These are phyloP conservation scores for Bombyx mandarina DNA, from an alignment of 1,140 invertebrate species.

Conservation along the genomic window DNA sequence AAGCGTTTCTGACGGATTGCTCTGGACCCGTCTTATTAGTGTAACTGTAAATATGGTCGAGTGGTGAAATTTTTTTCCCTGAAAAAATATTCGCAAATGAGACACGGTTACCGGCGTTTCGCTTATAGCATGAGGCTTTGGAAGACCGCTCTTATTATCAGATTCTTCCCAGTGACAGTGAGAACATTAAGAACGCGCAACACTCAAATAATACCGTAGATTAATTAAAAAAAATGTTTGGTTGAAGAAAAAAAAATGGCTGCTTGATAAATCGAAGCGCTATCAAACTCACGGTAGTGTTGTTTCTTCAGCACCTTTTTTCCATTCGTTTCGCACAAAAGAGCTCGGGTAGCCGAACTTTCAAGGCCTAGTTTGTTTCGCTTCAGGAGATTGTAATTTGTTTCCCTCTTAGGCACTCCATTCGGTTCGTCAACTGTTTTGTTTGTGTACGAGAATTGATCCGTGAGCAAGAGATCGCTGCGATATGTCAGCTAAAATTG, in stretches of 20 bases:
- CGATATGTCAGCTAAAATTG: too few species aligned
- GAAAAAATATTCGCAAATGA: neutral
- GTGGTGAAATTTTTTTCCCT: conserved; percentile 5
- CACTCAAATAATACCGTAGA: conserved; percentile 16
- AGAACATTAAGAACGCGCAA: too few species aligned
- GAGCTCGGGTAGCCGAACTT: conserved; percentile 48
- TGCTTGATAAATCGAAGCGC: conserved; percentile 36
- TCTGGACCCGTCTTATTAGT: conserved; percentile 7
- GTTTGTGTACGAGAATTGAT: too few species aligned
- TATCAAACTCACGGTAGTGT: conserved; percentile 20
- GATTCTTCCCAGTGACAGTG: too few species aligned
- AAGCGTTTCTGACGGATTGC: conserved; percentile 16
- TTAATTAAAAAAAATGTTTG: conserved; percentile 26
- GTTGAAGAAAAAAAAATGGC: too few species aligned
- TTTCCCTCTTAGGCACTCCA: conserved; percentile 12
- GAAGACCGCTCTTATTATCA: too few species aligned
- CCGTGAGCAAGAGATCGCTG: too few species aligned
- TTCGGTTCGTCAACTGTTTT: too few species aligned
- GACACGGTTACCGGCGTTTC: too few species aligned
- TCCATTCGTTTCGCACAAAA: conserved; percentile 36
- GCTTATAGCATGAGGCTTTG: too few species aligned
- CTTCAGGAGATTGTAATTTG: conserved; percentile 44
- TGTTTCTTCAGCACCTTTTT: conserved; percentile 37
- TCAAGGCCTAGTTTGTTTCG: conserved; percentile 49
- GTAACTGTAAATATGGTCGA: conserved; percentile 11